Base-by-base conservation (phyloP, 2,797 vertebrate species). In the Tiaroga cobitis region DNA sequence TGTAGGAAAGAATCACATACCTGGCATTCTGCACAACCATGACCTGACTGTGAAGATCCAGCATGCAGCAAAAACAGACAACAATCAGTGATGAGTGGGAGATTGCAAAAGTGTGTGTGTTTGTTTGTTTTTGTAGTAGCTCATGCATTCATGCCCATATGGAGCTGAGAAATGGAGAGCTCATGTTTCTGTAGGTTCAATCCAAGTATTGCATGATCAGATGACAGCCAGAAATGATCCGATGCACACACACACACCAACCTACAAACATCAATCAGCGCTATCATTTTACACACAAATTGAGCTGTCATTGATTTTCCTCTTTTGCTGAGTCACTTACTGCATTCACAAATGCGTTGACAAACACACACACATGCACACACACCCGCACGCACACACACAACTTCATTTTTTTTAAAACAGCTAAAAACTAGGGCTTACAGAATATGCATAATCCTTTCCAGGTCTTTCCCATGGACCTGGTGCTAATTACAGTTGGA, bases 11-110 rank as follows among this genome's bases (percentile, higher is more conserved):
- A 87, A 92, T 73, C 93, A 97, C 97, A 96, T 99, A 99, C 98
- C 98, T 99, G 96, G 98, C 97, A 82, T 99, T 99, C 96, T 99
- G 98, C 96, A 99, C 98, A 97, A 99, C 98, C 98, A 99, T 99
- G 95, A 99, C 98, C 98, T 99, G 98, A 94, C 98, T 99, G 97
- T 94, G 96, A 93, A 93, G 94, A 94, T 94, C 96, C 96, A 95
- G 89, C 95, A 95, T 95, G 95, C 95, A 96, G 95, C 95, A 95
- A 93, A 92, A 93, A 95, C 94, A 96, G 92, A 95, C 92, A 95
- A 95, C 94, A 90, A 94, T 92, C 93, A 92, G 94, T 93, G 93
- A 93, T 94, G 93, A 90, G 91, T 92, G 89, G 86, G 80, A 90
- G 87, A 90, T 83, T 90, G 83, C 80, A 86, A 90, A 86, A 80